A percentile compares a stretch with the other conserved stretches of the same genome.
Evolutionary conservation across 2,888 invertebrate genomes (phyloP).

Genomic region (Sipha maydis): DNA sequence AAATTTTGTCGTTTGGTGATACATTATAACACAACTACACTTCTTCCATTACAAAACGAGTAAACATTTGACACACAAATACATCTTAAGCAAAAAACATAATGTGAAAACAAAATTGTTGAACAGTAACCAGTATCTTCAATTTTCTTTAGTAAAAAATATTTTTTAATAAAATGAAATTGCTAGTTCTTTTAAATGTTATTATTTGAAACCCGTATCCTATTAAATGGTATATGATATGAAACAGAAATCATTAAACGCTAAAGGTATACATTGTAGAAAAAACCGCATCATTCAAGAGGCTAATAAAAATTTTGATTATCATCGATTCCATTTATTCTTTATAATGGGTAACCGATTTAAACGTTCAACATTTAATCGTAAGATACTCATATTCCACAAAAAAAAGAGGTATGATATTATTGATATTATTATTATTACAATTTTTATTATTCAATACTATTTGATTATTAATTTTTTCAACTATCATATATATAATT

Average conservation of each 20-base stretch:
- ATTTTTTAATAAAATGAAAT: conserved; percentile 1
- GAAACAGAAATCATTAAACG: conserved; percentile 28
- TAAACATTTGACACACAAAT: background rate
- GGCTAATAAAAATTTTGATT: conserved; percentile 15
- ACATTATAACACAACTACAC: background rate
- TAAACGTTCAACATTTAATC: background rate
- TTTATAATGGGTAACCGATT: background rate
- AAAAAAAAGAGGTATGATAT: background rate
- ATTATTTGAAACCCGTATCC: background rate
- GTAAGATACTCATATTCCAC: background rate
- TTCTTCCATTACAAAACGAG: background rate
- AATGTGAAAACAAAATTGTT: background rate
- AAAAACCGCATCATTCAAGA: background rate
- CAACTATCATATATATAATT: background rate
- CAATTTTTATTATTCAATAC: background rate
- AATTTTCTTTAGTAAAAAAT: background rate
- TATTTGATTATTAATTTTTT: background rate
- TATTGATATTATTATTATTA: background rate
- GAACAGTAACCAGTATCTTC: background rate
- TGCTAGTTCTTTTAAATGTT: conserved; percentile 6
- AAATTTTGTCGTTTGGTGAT: background rate
- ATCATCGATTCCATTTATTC: background rate
- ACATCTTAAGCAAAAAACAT: background rate
- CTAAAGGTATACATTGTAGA: conserved; percentile 13
- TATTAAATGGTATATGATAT: background rate